These are phyloP conservation scores for Lasioglossum albipes DNA, from an alignment of 1,140 invertebrate species.

Conservation along the genomic window DNA sequence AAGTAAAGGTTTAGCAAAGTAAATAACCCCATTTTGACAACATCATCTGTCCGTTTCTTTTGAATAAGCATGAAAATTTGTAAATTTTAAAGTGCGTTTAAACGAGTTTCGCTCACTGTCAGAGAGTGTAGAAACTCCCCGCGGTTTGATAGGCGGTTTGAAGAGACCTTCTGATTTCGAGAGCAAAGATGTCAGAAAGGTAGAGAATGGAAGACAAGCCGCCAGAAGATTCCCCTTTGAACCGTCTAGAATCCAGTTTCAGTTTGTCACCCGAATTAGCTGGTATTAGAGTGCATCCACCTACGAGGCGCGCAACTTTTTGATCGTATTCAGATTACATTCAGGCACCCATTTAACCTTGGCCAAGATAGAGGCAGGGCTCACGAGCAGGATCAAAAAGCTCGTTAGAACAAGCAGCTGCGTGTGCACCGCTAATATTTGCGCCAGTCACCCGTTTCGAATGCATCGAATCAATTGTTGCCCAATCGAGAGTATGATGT, in stretches of 20 bases:
- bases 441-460: neutral
- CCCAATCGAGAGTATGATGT: neutral
- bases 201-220: neutral
- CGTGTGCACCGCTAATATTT: conserved; percentile 34
- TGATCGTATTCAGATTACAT: conserved; percentile 49
- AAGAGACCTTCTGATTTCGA: neutral
- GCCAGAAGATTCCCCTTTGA: neutral
- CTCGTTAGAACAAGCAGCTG: conserved; percentile 40
- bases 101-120: too few relatives aligned
- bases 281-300: conserved; percentile 41
- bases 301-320: conserved; percentile 21
- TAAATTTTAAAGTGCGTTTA: too few relatives aligned
- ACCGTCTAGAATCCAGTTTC: neutral
- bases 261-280: conserved; percentile 31
- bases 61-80: too few relatives aligned
- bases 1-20: too few relatives aligned
- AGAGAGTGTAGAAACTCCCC: too few relatives aligned
- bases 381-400: conserved; percentile 25
- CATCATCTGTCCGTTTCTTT: too few relatives aligned
- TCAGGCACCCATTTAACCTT: conserved; percentile 28
- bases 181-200: neutral
- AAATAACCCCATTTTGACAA: too few relatives aligned
- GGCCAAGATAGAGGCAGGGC: neutral
- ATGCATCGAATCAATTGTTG: neutral
- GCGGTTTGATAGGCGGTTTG: neutral